Conservation (phyloP, 2,113 vertebrate genomes). For the Vulpes lagopus region DNA sequence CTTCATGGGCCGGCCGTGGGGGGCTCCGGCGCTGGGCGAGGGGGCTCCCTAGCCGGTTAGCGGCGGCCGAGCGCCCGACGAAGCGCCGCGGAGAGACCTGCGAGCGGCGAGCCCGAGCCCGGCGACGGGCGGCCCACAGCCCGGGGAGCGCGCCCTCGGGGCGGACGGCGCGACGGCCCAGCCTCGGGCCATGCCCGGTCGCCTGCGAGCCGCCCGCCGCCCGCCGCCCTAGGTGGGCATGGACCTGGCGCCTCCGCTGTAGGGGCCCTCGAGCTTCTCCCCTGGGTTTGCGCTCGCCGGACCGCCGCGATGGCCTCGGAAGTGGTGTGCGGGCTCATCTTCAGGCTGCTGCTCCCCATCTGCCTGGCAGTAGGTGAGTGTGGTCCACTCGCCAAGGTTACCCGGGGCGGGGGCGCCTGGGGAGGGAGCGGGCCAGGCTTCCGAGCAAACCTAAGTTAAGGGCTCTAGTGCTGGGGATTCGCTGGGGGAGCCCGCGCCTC, state of each 20-base stretch:
- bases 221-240: constrained; percentile 56
- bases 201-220: constrained; percentile 73
- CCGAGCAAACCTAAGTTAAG: not conserved
- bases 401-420: not conserved
- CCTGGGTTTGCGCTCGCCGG: not conserved
- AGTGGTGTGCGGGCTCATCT: constrained; percentile 96
- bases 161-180: constrained; percentile 59
- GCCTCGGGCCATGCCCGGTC: constrained; percentile 61
- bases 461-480: no score
- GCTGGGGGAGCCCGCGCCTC: rapidly evolving
- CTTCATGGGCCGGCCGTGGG: constrained; percentile 71
- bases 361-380: constrained; percentile 95
- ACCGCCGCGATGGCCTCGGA: constrained; percentile 93
- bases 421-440: not conserved
- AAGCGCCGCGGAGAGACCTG: not conserved
- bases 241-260: constrained; percentile 40
- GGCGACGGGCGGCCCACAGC: not conserved
- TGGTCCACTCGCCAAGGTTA: not conserved
- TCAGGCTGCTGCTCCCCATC: constrained; percentile 95
- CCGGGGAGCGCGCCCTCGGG: constrained; percentile 78
- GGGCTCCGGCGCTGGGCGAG: constrained; percentile 79
- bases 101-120: constrained; percentile 4
- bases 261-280: constrained; percentile 3
- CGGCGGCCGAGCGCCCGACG: not conserved
- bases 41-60: constrained; percentile 62